phyloP scores from a whole-genome alignment of 2,797 vertebrate genomes.

The Moxostoma hubbsi region DNA sequence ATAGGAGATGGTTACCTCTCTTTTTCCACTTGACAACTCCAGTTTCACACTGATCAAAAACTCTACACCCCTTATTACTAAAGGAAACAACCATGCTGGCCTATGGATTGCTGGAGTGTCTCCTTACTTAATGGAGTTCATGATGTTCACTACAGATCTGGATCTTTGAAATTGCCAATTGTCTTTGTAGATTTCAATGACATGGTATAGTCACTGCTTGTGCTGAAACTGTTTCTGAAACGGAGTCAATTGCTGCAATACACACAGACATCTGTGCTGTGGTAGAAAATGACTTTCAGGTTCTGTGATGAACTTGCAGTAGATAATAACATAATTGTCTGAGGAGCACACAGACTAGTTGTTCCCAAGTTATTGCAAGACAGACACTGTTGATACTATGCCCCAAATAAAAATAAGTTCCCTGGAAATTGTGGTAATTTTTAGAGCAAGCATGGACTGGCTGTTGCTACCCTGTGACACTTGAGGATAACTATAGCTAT shows the following conservation, averaged over 20 bases:
- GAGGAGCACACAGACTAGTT: conserved; percentile 1
- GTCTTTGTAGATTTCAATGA: not conserved
- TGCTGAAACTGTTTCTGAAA: not conserved
- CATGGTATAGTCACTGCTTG: not conserved
- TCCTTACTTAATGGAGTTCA: not conserved
- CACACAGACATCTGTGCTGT: not conserved
- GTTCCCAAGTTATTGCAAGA: not conserved
- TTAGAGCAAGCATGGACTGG: not conserved
- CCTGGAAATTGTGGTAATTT: not conserved
- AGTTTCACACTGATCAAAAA: no score
- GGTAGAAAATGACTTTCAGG: not conserved
- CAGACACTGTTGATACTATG: not conserved
- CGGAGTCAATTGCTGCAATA: not conserved
- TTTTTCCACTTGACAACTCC: no score
- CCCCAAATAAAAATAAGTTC: not conserved
- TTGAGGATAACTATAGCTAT: not conserved
- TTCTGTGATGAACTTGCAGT: conserved; percentile 18
- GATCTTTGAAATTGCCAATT: not conserved
- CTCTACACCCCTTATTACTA: not conserved
- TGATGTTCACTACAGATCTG: not conserved
- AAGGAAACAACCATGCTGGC: no score
- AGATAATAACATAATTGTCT: not conserved
- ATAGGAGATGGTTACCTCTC: no score
- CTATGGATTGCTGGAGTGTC: not conserved
- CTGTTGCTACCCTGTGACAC: not conserved